A percentile compares a stretch with the other conserved stretches of the same genome.
These are phyloP conservation scores for Nephrotoma guestfalica DNA, from an alignment of 2,888 invertebrate genomes.

Conservation along the genomic window DNA sequence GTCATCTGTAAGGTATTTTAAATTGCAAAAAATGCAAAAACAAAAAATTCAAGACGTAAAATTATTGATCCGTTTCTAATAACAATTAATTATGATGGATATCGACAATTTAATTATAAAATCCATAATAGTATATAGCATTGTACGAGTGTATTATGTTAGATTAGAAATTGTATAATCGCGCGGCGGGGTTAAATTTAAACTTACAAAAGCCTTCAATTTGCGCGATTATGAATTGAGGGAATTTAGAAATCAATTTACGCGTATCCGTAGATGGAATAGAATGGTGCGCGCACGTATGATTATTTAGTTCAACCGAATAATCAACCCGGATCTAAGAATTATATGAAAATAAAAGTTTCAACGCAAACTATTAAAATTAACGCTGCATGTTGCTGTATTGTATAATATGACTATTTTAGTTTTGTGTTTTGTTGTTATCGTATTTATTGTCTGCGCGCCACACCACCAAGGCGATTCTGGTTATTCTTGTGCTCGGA, in stretches of 20 bases:
- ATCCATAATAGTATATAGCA: too few relatives aligned
- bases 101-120: not conserved
- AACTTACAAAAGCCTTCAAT: not conserved
- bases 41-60: not conserved
- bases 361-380: not conserved
- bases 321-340: not conserved
- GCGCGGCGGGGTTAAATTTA: not conserved
- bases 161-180: not conserved
- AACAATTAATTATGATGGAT: not conserved
- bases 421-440: not conserved
- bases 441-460: not conserved
- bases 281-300: not conserved
- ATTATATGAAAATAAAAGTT: not conserved
- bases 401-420: not conserved
- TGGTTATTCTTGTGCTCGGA: not conserved
- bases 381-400: not conserved
- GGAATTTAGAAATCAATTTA: not conserved
- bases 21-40: not conserved
- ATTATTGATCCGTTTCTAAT: not conserved
- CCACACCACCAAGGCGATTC: not conserved
- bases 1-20: not conserved
- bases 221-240: not conserved
- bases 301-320: not conserved
- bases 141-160: too few relatives aligned
- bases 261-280: not conserved